These are phyloP conservation scores for Calidris pygmaea DNA, from an alignment of 2,113 vertebrate genomes.

Conservation along the genomic window DNA sequence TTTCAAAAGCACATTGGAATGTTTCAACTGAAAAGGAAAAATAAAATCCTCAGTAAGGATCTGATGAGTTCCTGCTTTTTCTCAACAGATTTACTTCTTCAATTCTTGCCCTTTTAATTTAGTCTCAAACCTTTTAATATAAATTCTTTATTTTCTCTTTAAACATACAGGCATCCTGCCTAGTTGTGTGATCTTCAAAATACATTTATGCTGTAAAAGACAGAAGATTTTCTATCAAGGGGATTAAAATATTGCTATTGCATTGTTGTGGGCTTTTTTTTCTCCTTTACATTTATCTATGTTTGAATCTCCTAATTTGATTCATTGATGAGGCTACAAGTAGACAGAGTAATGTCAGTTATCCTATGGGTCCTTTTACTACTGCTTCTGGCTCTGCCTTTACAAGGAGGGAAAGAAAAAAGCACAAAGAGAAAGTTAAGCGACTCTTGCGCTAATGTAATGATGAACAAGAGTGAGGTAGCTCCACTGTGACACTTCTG, in stretches of 20 bases:
- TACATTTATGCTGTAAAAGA: not conserved
- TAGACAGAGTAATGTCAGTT: not conserved
- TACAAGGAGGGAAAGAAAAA: not conserved
- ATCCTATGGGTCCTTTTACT: not conserved
- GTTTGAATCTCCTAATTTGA: not conserved
- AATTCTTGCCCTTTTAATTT: not conserved
- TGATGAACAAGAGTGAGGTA: constrained; percentile 15
- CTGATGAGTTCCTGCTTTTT: not conserved
- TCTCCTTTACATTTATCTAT: not conserved
- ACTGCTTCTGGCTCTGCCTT: not conserved
- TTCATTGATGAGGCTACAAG: not conserved
- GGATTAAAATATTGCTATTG: not conserved
- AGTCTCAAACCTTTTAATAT: not conserved
- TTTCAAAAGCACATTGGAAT: not conserved
- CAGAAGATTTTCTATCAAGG: not conserved
- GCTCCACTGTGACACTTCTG: not conserved
- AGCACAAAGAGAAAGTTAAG: not conserved
- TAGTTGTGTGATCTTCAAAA: not conserved
- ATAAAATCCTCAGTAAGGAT: not conserved
- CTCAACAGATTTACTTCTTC: not conserved
- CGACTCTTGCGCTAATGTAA: not conserved
- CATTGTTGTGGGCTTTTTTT: not conserved
- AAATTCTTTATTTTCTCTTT: not conserved
- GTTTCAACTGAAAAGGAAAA: not conserved
- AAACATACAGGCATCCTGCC: not conserved